These are phyloP conservation scores for Heliconius sara DNA, from an alignment of 2,888 invertebrate genomes.

Conservation along the genomic window DNA sequence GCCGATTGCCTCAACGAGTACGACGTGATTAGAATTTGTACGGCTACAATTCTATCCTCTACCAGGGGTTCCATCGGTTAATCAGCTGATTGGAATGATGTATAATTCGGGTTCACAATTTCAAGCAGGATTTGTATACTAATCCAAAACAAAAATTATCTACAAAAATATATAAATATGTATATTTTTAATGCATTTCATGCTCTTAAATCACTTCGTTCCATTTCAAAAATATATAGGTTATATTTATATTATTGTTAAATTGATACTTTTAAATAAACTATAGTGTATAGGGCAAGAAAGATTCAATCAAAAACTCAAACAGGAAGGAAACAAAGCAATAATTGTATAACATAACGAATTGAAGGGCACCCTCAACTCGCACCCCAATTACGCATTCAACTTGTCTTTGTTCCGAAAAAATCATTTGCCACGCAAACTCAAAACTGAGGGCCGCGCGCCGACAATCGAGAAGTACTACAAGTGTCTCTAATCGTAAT, in stretches of 20 bases:
- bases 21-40: conserved; percentile 51
- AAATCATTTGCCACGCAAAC: conserved; percentile 68
- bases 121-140: not conserved
- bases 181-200: not conserved
- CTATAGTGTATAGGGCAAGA: not conserved
- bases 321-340: conserved; percentile 4
- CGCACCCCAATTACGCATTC: conserved; percentile 39
- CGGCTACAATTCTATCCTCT: conserved; percentile 41
- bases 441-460: conserved; percentile 63
- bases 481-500: conserved; percentile 44
- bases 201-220: not conserved
- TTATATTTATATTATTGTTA: too few species aligned
- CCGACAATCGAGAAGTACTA: conserved; percentile 46
- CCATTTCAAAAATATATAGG: too few species aligned
- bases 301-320: conserved; percentile 2
- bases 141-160: not conserved
- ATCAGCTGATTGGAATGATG: conserved; percentile 35
- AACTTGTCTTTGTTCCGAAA: conserved; percentile 50
- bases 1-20: conserved; percentile 53
- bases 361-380: conserved; percentile 6
- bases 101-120: not conserved
- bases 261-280: too few species aligned
- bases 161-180: not conserved
- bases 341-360: conserved; percentile 18
- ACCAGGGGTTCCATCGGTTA: conserved; percentile 31